Evolutionary conservation across 1,140 invertebrate species (phyloP).

Genomic region (Drosophila bifasciata): DNA sequence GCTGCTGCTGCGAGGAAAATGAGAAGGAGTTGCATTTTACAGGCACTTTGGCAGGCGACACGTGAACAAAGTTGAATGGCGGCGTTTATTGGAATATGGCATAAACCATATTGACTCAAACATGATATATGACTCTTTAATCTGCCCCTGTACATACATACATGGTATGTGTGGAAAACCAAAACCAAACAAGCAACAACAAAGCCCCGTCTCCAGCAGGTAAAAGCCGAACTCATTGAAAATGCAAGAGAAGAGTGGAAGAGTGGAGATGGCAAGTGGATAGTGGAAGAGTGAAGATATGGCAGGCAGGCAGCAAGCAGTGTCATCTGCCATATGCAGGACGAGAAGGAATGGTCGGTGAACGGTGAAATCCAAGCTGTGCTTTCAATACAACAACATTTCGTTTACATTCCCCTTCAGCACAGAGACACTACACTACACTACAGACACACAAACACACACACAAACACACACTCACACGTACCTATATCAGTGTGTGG

Average conservation of each 20-base stretch:
- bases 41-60: conserved; percentile 65
- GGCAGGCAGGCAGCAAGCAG: conserved; percentile 5
- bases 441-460: background rate
- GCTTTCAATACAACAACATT: conserved; percentile 67
- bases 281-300: background rate
- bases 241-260: conserved; percentile 21
- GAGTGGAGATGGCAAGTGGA: background rate
- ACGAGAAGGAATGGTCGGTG: no score
- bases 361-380: conserved; percentile 56
- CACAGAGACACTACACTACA: conserved; percentile 23
- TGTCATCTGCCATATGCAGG: conserved; percentile 36
- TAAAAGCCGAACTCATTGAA: conserved; percentile 45
- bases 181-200: conserved; percentile 14
- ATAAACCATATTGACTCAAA: conserved; percentile 41
- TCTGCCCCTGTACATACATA: conserved; percentile 4
- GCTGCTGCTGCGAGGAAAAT: background rate
- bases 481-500: conserved; percentile 17
- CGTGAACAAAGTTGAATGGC: conserved; percentile 42
- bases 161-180: conserved; percentile 3
- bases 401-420: conserved; percentile 48
- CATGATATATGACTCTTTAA: conserved; percentile 41
- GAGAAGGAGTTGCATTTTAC: conserved; percentile 50
- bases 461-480: background rate
- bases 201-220: conserved; percentile 15
- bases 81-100: conserved; percentile 66